Base-by-base conservation (phyloP, 2,888 invertebrate genomes). In the Drosophila anomelani region DNA sequence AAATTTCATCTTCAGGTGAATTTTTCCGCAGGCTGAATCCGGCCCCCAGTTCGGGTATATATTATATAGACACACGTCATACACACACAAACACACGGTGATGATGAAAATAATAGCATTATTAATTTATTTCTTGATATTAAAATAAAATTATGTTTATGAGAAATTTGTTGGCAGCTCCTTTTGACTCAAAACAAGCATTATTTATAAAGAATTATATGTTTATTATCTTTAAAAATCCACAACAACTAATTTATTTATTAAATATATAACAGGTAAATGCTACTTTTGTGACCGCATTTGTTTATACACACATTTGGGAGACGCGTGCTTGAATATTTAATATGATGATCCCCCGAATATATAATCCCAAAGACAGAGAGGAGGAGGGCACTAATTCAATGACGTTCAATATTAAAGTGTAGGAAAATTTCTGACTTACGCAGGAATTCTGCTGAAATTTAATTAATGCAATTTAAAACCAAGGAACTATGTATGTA, bases 341-440 rank as follows among this genome's bases (percentile, higher is more conserved):
- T 79, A 74, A 88, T 83, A 88, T 83, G 76, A 77, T 83, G 75
- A 77, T 83, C 57, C 59, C 54, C 61, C 71, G 73, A 82, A 85
- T 80, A 87, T 76, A 46, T 46, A 46, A 46, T 15, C 23, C 15
- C 13, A 8, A 15, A 23, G 15, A 23, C 23, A 29, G 26, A 29
- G 4, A 15, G 13, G 41, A 23, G 20, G 20, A n/a, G 32, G 17
- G 29, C 20, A 7, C n/a, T 0, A 20, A 60, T 58, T 60, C 60
- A 58, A 64, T 63, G 64, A 64, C 64, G 64, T 64, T 63, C 41
- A 17, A 64, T 51, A 34, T 64, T 41, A 34, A 51, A 51, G 51
- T 32, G 36, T 7, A 41, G 41, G 63, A 41, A 47, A 68, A 73
- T 81, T 75, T 75, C 72, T 29, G 76, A 74, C 47, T 23, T 36